These are phyloP conservation scores for Rhaphigaster nebulosa DNA, from an alignment of 2,888 invertebrate genomes.

Conservation along the genomic window DNA sequence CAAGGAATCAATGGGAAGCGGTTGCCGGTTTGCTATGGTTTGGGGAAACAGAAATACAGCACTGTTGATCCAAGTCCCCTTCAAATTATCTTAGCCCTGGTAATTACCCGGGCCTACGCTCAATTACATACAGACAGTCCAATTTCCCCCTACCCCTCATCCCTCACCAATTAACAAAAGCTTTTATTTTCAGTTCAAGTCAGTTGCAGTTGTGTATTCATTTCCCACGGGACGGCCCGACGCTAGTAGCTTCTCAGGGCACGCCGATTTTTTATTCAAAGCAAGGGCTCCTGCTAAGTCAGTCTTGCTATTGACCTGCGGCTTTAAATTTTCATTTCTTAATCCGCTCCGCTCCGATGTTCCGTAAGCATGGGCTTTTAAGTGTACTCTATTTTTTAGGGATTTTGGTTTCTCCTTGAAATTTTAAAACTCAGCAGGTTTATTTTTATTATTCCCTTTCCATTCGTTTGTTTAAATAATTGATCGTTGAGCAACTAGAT, in stretches of 20 bases:
- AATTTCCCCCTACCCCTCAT: slow-evolving; percentile 13
- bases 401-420: neutral
- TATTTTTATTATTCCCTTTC: slow-evolving; percentile 5
- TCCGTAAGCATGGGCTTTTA: slow-evolving; percentile 33
- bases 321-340: slow-evolving; percentile 49
- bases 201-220: slow-evolving; percentile 55
- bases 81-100: slow-evolving; percentile 41
- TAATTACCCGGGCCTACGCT: slow-evolving; percentile 50
- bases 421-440: neutral
- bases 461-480: neutral
- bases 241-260: slow-evolving; percentile 4
- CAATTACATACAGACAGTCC: slow-evolving; percentile 55
- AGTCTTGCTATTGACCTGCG: slow-evolving; percentile 47
- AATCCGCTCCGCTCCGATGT: neutral
- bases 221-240: slow-evolving; percentile 43
- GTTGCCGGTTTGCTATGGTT: slow-evolving; percentile 17
- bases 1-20: slow-evolving; percentile 10
- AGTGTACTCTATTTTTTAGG: neutral
- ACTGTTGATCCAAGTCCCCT: slow-evolving; percentile 49
- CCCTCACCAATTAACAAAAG: slow-evolving; percentile 50
- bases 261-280: slow-evolving; percentile 44
- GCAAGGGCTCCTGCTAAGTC: slow-evolving; percentile 30
- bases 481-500: neutral
- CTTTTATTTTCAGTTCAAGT: slow-evolving; percentile 47
- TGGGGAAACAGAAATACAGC: slow-evolving; percentile 33